These are phyloP conservation scores for Pilophorus perplexus DNA, from an alignment of 2,888 invertebrate genomes.

Conservation along the genomic window DNA sequence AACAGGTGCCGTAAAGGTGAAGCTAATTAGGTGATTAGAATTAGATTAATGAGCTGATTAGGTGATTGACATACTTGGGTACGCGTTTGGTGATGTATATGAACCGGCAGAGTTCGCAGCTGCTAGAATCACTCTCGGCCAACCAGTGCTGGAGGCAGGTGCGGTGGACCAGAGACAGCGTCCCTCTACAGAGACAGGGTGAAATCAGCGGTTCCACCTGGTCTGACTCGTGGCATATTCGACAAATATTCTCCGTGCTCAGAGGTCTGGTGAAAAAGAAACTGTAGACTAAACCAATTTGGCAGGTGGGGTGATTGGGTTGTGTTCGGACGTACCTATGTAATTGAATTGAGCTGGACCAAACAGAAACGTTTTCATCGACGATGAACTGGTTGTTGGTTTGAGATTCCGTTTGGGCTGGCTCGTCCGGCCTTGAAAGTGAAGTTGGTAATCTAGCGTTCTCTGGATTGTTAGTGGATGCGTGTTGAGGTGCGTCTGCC, in stretches of 20 bases:
- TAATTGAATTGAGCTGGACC: too few relatives aligned
- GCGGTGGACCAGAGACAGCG: constrained; percentile 70
- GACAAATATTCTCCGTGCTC: constrained; percentile 49
- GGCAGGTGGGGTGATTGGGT: too few relatives aligned
- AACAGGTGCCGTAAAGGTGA: neutral
- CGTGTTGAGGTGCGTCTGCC: too few relatives aligned
- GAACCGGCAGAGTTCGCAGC: constrained; percentile 71
- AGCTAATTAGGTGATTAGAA: too few relatives aligned
- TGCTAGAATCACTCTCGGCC: constrained; percentile 67
- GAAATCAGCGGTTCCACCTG: constrained; percentile 54
- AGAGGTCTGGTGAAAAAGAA: constrained; percentile 9
- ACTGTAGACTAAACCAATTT: too few relatives aligned
- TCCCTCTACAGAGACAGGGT: constrained; percentile 62
- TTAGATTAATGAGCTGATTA: neutral
- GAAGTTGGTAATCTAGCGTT: too few relatives aligned
- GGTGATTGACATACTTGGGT: constrained; percentile 51
- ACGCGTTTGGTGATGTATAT: constrained; percentile 63
- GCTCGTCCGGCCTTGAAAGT: neutral
- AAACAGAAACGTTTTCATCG: neutral
- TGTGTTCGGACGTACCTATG: too few relatives aligned
- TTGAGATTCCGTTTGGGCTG: neutral
- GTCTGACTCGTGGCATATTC: constrained; percentile 55
- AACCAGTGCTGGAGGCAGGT: constrained; percentile 74
- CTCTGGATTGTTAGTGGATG: too few relatives aligned
- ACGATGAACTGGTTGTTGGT: neutral